Base-by-base conservation (phyloP, 2,888 invertebrate species). In the Pheosia tremula region DNA sequence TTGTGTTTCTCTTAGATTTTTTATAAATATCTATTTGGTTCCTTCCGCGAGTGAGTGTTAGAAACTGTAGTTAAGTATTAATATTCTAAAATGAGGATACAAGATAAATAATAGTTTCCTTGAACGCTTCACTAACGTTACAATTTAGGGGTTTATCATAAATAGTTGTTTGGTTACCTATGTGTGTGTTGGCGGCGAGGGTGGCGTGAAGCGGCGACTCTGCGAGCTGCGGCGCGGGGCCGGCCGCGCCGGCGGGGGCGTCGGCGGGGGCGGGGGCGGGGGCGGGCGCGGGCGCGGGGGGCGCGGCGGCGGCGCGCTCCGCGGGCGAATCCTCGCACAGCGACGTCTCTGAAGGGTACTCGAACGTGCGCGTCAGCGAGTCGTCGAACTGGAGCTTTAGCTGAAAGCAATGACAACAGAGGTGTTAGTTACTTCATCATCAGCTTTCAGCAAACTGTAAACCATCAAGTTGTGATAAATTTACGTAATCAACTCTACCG, bases 311-410 rank as follows among this genome's bases (percentile, higher is more conserved):
- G 54, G 61, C 9, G 10, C 58, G 59, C 59, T 62, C 59, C 47
- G 74, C 63, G 41, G 72, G 64, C 7, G 79, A 68, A 68, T 93
- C 90, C 71, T 96, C 95, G 81, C 96, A 89, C 81, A 98, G 92
- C 56, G 97, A 97, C 66, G 96, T 95, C 94, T 98, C 98, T 63
- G 98, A 98, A 60, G 98, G 98, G 91, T 99, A 99, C 94, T 98
- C 98, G 93, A 97, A 98, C 60, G 97, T 97, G 74, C 96, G 96
- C 74, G 98, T 98, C 61, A 97, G 95, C 61, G 96, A 95, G 87
- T 98, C 98, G 89, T 98, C 96, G 92, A 98, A 98, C 82, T 97
- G 96, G 82, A 98, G 97, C 88, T 96, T 97, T 84, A 97, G 93
- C 98, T 98, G 96, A 82, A 94, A 73, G 55, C 36, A 50, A 45